Evolutionary conservation across 2,113 vertebrate genomes (phyloP).

Genomic region (Tyrannus savana): DNA sequence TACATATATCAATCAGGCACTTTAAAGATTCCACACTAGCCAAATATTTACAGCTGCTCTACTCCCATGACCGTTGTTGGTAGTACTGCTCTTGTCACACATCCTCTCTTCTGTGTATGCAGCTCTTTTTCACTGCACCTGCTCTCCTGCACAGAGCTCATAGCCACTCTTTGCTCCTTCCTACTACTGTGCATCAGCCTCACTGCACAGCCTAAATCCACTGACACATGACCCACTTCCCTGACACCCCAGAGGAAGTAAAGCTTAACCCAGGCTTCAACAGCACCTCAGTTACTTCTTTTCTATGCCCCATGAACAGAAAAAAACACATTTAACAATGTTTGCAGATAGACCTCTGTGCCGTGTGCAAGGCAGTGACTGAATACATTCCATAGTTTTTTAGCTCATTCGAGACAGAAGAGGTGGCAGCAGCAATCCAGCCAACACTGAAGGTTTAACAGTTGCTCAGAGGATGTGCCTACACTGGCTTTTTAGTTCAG

Average conservation of each 20-base stretch:
- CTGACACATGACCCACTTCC: no score
- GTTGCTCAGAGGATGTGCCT: neutral
- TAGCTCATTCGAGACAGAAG: neutral
- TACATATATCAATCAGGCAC: neutral
- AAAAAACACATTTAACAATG: neutral
- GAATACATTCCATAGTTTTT: neutral
- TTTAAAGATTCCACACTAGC: neutral
- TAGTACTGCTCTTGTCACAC: neutral
- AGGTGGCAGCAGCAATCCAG: neutral
- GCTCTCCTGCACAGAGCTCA: neutral
- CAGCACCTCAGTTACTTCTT: neutral
- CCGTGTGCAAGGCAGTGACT: neutral
- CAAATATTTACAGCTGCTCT: neutral
- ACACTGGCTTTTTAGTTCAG: neutral
- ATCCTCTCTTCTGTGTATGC: neutral
- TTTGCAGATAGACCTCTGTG: neutral
- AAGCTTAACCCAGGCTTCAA: neutral
- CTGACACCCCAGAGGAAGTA: neutral
- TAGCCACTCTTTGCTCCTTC: neutral
- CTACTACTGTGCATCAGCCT: neutral
- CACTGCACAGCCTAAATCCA: neutral
- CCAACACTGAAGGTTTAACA: neutral
- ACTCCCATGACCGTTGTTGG: neutral
- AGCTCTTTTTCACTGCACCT: neutral
- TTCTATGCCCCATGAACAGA: neutral